Evolutionary conservation across 2,797 vertebrate genomes (phyloP), one percentile per base, ranked within the genome.

Genomic region (Spatula versicolor): DNA sequence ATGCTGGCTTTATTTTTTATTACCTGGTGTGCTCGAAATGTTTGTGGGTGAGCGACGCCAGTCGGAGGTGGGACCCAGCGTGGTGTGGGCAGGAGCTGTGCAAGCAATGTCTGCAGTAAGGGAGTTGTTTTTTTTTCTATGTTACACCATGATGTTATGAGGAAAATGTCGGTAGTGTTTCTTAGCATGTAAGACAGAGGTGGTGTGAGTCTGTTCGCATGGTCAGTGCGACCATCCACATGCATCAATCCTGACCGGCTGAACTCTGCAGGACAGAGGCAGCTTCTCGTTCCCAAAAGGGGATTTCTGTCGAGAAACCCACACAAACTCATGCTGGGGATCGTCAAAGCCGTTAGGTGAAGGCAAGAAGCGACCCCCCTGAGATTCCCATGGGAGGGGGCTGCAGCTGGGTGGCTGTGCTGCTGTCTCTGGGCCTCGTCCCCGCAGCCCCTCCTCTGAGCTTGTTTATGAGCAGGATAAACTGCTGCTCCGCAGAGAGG

Each of bases 391-490:
- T 1, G 18, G 43, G 43, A 45, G 43, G 43, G 9, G 43, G 43
- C 43, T 45, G 43, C 43, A 33, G 7, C 33, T 2, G 16, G 48
- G 39, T 30, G 55, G 15, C 31, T n/a, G n/a, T 68, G 60, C 66
- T 7, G 16, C 26, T 35, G 30, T 35, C 59, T 60, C 63, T 64
- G 71, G 48, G n/a, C n/a, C 75, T 77, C 48, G 9, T 35, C 56
- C 62, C 17, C 3, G 4, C 20, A 31, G 64, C 59, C 77, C 85
- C 77, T 93, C 60, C 46, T 80, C 68, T 74, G 72, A 84, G 71
- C 20, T 60, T 77, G 26, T 83, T 89, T 64, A 71, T 28, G 68
- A 50, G 11, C 35, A 18, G 95, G 93, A 95, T 94, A 79, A 96
- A 93, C 82, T 93, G 88, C 91, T 45, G 78, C 25, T 86, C 54